Evolutionary conservation across 2,797 vertebrate genomes (phyloP).

Genomic region (Halcyon chelicuti): DNA sequence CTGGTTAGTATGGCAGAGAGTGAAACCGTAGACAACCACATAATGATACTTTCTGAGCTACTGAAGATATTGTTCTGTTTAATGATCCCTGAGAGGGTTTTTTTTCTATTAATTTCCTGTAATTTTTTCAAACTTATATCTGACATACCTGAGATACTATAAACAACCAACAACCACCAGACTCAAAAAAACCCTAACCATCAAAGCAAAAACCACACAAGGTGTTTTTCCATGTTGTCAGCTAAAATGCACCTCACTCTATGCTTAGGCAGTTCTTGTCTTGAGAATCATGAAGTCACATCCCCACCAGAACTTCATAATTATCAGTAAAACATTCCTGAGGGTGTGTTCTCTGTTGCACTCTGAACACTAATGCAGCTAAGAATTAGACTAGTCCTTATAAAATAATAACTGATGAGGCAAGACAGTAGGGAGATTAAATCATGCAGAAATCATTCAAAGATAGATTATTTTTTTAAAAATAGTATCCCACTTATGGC

Average conservation of each 20-base stretch:
- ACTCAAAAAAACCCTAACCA: not conserved
- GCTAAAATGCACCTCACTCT: not conserved
- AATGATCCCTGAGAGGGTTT: not conserved
- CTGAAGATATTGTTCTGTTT: not conserved
- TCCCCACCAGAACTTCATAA: not conserved
- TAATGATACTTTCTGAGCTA: not conserved
- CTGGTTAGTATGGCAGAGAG: not conserved
- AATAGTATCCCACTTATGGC: rapidly evolving
- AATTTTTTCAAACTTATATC: not conserved
- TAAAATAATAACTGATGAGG: not conserved
- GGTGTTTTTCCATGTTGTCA: rapidly evolving
- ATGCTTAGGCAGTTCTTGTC: not conserved
- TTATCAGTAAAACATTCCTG: not conserved
- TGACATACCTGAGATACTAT: not conserved
- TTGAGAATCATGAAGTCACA: not conserved
- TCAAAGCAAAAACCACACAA: not conserved
- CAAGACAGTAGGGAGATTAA: not conserved
- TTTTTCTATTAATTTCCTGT: not conserved
- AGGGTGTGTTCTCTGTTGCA: not conserved
- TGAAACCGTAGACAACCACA: not conserved
- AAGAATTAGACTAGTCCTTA: not conserved
- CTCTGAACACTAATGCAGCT: not conserved
- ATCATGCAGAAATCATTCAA: not conserved
- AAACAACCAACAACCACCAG: not conserved
- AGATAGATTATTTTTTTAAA: not conserved